Evolutionary conservation across 2,113 vertebrate genomes (phyloP).

Genomic region (Ascaphus truei): DNA sequence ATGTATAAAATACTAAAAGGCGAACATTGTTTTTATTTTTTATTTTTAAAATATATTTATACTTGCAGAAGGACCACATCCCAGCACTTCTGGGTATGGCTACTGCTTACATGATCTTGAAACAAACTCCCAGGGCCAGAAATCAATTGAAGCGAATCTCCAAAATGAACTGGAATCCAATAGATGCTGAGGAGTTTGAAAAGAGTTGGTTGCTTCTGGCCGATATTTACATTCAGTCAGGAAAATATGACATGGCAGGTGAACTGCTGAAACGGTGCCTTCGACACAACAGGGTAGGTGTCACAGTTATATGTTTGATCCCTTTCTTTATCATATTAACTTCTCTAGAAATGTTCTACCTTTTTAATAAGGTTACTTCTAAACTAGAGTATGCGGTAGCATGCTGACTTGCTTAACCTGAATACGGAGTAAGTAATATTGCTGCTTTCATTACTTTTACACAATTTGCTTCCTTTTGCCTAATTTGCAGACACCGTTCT

Average conservation of each 20-base stretch:
- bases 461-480: too few relatives aligned
- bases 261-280: slow-evolving; percentile 87
- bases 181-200: slow-evolving; percentile 94
- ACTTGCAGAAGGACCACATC: slow-evolving; percentile 84
- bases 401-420: too few relatives aligned
- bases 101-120: slow-evolving; percentile 93
- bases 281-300: slow-evolving; percentile 83
- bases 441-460: too few relatives aligned
- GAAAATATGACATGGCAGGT: slow-evolving; percentile 90
- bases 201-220: slow-evolving; percentile 96
- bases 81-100: slow-evolving; percentile 93
- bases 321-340: too few relatives aligned
- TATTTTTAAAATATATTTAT: not conserved
- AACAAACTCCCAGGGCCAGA: slow-evolving; percentile 88
- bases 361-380: too few relatives aligned
- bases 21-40: not conserved
- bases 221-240: slow-evolving; percentile 95
- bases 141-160: slow-evolving; percentile 93
- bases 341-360: too few relatives aligned
- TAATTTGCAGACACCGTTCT: too few relatives aligned
- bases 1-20: too few relatives aligned
- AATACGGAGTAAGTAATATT: too few relatives aligned
- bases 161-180: slow-evolving; percentile 92
- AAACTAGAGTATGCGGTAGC: too few relatives aligned
- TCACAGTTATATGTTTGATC: not conserved